Percentiles rank a stretch among this genome's conserved stretches.
Conservation (phyloP, 1,140 invertebrate genomes). For the Elymnias hypermnestra region DNA sequence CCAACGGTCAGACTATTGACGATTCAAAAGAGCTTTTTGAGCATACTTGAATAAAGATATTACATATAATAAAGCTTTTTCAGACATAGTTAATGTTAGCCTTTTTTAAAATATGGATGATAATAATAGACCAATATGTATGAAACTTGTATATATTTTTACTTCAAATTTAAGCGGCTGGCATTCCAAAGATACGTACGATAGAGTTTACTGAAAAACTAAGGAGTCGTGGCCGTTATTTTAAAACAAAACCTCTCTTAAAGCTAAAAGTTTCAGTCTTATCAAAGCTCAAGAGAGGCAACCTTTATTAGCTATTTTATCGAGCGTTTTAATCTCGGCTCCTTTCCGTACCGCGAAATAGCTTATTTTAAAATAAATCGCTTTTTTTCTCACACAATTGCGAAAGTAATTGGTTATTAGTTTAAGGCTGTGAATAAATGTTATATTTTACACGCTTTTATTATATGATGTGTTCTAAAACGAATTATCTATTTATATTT, state of each 20-base stretch:
- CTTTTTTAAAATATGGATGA: too few relatives aligned
- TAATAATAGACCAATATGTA: too few relatives aligned
- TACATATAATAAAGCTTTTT: too few relatives aligned
- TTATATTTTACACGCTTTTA: too few relatives aligned
- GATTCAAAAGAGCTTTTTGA: too few relatives aligned
- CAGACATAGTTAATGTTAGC: too few relatives aligned
- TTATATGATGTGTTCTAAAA: too few relatives aligned
- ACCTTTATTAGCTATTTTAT: constrained; percentile 33
- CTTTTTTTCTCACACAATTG: constrained; percentile 19
- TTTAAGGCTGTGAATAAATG: too few relatives aligned
- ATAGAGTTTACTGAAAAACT: neutral
- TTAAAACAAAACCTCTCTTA: constrained; percentile 13
- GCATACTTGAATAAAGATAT: too few relatives aligned
- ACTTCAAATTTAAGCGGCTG: neutral
- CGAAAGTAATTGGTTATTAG: constrained; percentile 15
- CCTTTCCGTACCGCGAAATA: constrained; percentile 23
- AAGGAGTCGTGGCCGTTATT: neutral
- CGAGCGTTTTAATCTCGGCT: constrained; percentile 29
- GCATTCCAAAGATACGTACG: neutral
- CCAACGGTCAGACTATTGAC: too few relatives aligned
- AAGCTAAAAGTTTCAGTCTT: constrained; percentile 24
- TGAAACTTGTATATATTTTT: too few relatives aligned
- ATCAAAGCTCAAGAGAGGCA: constrained; percentile 27
- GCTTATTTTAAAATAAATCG: constrained; percentile 21
- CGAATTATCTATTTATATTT: too few relatives aligned